phyloP scores from a whole-genome alignment of 2,113 vertebrate species.

The Oreotrochilus melanogaster region DNA sequence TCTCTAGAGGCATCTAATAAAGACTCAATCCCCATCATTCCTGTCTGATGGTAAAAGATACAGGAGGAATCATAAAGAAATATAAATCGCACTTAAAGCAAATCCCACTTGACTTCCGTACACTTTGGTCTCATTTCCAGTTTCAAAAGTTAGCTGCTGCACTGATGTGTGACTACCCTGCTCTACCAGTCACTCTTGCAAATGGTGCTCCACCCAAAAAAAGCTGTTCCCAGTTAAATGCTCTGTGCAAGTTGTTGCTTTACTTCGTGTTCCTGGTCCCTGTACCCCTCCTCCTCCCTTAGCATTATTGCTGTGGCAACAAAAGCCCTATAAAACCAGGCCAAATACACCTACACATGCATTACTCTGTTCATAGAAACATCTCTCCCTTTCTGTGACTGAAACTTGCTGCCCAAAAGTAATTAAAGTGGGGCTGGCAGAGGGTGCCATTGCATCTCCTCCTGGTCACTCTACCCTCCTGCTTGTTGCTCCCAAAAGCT shows the following conservation, averaged over 20 bases:
- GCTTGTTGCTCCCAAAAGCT: not conserved
- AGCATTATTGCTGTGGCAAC: not conserved
- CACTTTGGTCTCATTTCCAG: not conserved
- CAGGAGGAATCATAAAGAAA: not conserved
- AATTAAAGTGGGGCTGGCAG: fast-evolving
- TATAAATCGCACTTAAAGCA: not conserved
- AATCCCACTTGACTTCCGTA: not conserved
- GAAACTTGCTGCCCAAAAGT: not conserved
- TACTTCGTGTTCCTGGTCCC: not conserved
- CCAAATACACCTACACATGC: not conserved
- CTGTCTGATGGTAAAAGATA: not conserved
- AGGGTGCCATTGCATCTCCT: not conserved
- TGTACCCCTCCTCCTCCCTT: not conserved
- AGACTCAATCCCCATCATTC: not conserved
- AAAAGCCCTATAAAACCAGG: not conserved
- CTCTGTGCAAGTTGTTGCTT: not conserved
- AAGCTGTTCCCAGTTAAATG: not conserved
- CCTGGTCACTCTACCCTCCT: not conserved
- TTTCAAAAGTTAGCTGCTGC: not conserved
- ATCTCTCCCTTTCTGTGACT: not conserved
- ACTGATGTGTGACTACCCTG: not conserved
- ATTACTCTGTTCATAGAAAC: not conserved
- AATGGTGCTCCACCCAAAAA: conserved; percentile 24
- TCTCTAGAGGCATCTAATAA: not conserved
- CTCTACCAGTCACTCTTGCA: conserved; percentile 49